Conservation (phyloP, 1,140 invertebrate genomes). For the Nasonia vitripennis region DNA sequence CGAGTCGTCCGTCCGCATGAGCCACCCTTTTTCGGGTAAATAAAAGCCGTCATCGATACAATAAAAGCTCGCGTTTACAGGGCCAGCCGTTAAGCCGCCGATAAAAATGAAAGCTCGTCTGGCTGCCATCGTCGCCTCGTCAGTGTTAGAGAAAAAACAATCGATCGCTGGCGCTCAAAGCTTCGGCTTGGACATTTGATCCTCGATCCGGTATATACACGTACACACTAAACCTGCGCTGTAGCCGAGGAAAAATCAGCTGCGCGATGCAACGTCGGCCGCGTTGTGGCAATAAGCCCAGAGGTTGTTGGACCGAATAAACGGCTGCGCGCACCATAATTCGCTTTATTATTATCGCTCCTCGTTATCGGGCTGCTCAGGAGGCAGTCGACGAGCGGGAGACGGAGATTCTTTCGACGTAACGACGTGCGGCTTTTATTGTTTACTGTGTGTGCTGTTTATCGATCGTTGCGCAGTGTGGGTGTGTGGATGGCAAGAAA, state of each 20-base stretch:
- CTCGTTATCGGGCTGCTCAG: slow-evolving; percentile 32
- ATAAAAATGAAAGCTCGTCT: background rate
- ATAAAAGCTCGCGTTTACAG: slow-evolving; percentile 34
- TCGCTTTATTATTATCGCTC: slow-evolving; percentile 48
- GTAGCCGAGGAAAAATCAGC: background rate
- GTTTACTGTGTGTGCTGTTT: background rate
- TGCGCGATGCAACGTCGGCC: background rate
- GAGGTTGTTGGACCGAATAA: background rate
- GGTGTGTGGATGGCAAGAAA: background rate
- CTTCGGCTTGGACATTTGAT: background rate
- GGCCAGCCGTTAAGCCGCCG: background rate
- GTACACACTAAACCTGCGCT: background rate
- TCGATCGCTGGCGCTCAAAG: background rate
- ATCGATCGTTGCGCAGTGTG: background rate
- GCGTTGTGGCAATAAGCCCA: background rate
- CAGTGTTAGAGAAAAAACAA: background rate
- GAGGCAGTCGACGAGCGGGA: background rate
- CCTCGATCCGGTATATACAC: background rate
- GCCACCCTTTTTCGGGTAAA: slow-evolving; percentile 9
- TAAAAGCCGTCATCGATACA: slow-evolving; percentile 35
- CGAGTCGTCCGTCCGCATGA: background rate
- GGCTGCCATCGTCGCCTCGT: background rate
- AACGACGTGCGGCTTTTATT: background rate
- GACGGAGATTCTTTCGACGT: background rate
- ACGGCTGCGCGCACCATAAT: background rate